A percentile compares a stretch with the other conserved stretches of the same genome.
phyloP scores from a whole-genome alignment of 2,888 invertebrate genomes.

The Dexiosoma caninum region DNA sequence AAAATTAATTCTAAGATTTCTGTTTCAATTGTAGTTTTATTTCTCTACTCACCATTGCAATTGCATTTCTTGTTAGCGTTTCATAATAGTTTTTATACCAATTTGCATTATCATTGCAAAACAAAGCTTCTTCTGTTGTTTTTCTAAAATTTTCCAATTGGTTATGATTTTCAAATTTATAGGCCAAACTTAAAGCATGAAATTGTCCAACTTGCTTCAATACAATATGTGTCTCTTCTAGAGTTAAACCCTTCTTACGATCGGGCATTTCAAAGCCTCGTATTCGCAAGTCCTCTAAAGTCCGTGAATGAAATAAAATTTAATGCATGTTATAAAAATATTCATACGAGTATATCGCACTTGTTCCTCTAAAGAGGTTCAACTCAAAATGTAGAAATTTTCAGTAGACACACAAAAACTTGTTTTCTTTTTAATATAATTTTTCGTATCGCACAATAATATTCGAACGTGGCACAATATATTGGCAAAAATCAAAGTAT shows the following conservation, averaged over 20 bases:
- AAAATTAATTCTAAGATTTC: neutral
- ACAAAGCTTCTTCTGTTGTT: constrained; percentile 80
- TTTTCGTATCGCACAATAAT: too few relatives aligned
- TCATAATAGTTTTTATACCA: constrained; percentile 85
- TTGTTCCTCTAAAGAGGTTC: too few relatives aligned
- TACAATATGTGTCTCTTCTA: constrained; percentile 81
- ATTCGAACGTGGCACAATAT: too few relatives aligned
- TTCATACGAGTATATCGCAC: neutral
- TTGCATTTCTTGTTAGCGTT: constrained; percentile 82
- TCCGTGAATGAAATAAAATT: neutral
- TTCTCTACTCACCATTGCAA: constrained; percentile 80
- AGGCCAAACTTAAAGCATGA: constrained; percentile 82
- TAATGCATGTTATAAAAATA: too few relatives aligned
- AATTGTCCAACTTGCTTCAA: constrained; percentile 82
- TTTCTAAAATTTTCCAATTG: constrained; percentile 79
- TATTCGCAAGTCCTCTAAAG: constrained; percentile 81
- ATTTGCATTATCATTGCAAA: constrained; percentile 82
- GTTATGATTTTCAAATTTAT: constrained; percentile 81
- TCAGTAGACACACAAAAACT: too few relatives aligned
- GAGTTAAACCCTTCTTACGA: constrained; percentile 81
- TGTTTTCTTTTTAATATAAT: too few relatives aligned
- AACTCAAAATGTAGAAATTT: too few relatives aligned
- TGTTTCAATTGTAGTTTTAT: neutral
- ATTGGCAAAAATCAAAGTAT: too few relatives aligned
- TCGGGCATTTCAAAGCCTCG: constrained; percentile 83